Evolutionary conservation across 2,113 vertebrate species (phyloP).

Genomic region (Oryzias woworae): DNA sequence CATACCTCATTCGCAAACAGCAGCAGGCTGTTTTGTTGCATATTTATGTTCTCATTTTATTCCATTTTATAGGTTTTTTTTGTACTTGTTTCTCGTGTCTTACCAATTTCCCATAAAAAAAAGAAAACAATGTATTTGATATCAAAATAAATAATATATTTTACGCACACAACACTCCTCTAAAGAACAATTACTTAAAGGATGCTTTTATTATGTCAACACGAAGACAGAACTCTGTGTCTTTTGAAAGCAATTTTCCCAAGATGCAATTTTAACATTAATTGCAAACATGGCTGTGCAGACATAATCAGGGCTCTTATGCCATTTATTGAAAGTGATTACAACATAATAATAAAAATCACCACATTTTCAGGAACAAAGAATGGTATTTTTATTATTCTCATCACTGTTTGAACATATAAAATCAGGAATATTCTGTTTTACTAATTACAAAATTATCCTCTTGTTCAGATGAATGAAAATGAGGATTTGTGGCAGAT

Average conservation of each 20-base stretch:
- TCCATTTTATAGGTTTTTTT: constrained; percentile 10
- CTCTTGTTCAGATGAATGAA: background rate
- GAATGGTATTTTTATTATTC: background rate
- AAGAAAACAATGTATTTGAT: background rate
- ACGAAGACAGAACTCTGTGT: no score
- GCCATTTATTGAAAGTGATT: background rate
- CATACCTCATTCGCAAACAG: constrained; percentile 2
- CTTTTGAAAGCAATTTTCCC: no score
- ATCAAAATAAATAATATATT: no score
- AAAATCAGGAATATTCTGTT: background rate
- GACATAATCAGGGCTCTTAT: background rate
- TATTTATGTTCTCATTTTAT: constrained; percentile 1
- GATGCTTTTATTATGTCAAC: no score
- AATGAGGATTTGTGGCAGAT: background rate
- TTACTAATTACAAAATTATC: background rate
- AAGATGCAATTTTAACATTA: no score
- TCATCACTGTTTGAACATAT: background rate
- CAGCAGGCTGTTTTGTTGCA: constrained; percentile 2
- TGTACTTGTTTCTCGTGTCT: background rate
- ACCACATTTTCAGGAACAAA: background rate
- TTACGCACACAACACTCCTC: no score
- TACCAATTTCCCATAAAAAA: constrained; percentile 1
- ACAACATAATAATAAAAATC: no score
- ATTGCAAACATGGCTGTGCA: no score
- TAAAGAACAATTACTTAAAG: no score